A percentile compares a stretch with the other conserved stretches of the same genome.
These are phyloP conservation scores for Cheilosia scutellata DNA, from an alignment of 2,888 invertebrate genomes.

Conservation along the genomic window DNA sequence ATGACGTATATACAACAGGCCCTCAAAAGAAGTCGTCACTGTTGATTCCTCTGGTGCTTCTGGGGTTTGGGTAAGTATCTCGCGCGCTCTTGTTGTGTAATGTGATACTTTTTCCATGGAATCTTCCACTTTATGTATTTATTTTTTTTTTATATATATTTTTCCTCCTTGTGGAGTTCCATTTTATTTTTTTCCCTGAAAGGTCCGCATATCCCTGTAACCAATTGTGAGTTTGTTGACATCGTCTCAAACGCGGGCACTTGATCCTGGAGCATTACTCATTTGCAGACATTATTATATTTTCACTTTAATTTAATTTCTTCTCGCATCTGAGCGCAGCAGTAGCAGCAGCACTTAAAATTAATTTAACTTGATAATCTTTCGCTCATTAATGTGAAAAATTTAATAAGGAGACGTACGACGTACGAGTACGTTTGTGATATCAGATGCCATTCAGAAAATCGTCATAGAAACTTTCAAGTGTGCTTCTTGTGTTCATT, in stretches of 20 bases:
- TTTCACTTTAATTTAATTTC: constrained; percentile 67
- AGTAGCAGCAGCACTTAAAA: constrained; percentile 64
- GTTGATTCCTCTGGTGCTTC: constrained; percentile 37
- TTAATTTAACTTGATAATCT: constrained; percentile 73
- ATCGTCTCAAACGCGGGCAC: constrained; percentile 72
- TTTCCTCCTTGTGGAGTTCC: background rate
- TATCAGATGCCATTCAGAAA: constrained; percentile 29
- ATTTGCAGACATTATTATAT: constrained; percentile 72
- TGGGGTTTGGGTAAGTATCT: constrained; percentile 2
- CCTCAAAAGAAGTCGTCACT: constrained; percentile 51
- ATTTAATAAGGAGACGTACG: constrained; percentile 25
- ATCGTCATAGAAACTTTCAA: constrained; percentile 25
- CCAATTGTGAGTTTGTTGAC: constrained; percentile 75
- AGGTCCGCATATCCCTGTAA: constrained; percentile 41
- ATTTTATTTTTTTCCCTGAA: background rate
- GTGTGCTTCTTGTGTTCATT: background rate
- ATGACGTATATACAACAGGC: constrained; percentile 30
- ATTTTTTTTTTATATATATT: background rate
- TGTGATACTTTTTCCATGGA: constrained; percentile 50
- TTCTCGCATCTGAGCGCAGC: constrained; percentile 14
- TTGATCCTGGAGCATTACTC: constrained; percentile 72
- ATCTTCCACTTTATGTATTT: constrained; percentile 21
- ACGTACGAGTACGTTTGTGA: constrained; percentile 6
- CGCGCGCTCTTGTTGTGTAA: constrained; percentile 33
- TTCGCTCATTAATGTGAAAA: constrained; percentile 63